Evolutionary conservation across 2,888 invertebrate species (phyloP).

Genomic region (Acrocyrtus sp.): DNA sequence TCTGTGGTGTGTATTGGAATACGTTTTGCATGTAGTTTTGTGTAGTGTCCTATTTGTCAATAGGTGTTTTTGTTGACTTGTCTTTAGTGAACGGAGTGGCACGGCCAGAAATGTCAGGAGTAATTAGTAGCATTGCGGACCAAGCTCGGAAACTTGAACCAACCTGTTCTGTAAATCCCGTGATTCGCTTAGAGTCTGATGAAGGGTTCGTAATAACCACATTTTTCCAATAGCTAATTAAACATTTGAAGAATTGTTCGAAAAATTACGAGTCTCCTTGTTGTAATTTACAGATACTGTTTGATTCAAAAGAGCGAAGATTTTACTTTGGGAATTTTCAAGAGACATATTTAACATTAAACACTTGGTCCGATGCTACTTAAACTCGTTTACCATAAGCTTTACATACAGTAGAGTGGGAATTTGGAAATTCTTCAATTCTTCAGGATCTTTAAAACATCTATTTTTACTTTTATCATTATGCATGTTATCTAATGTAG

Average conservation of each 20-base stretch:
- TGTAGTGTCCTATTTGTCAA: background rate
- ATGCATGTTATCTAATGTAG: no score
- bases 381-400: no score
- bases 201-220: constrained; percentile 54
- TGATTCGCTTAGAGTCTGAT: constrained; percentile 62
- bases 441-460: no score
- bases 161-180: constrained; percentile 55
- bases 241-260: no score
- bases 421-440: no score
- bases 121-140: constrained; percentile 61
- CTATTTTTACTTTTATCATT: no score
- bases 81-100: constrained; percentile 58
- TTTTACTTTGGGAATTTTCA: constrained; percentile 62
- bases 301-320: constrained; percentile 62
- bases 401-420: no score
- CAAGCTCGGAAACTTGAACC: constrained; percentile 62
- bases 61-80: background rate
- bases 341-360: constrained; percentile 51
- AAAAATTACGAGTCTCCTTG: background rate
- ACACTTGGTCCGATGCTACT: no score
- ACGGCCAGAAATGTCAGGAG: constrained; percentile 57
- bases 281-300: constrained; percentile 61
- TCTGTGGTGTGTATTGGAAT: background rate
- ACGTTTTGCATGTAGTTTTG: background rate
- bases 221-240: background rate